Evolutionary conservation across 2,888 invertebrate species (phyloP).

Genomic region (Unio delphinus): DNA sequence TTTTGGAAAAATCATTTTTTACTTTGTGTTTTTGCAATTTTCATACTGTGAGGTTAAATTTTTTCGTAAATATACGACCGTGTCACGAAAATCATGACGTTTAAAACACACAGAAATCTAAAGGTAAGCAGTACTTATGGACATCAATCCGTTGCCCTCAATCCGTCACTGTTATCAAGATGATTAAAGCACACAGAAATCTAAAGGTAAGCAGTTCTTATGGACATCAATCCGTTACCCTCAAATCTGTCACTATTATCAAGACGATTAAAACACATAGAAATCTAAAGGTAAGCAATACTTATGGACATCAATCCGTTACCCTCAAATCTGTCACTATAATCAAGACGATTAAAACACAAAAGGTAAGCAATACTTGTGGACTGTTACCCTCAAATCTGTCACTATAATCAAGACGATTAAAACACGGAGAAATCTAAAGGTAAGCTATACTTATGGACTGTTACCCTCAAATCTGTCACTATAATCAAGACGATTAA

Average conservation of each 20-base stretch:
- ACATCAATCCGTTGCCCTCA: slow-evolving; percentile 28
- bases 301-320: background rate
- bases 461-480: slow-evolving; percentile 38
- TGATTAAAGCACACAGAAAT: background rate
- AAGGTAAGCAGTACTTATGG: background rate
- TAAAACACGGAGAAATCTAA: background rate
- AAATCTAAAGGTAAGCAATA: background rate
- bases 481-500: background rate
- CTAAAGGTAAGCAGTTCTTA: background rate
- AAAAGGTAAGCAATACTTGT: background rate
- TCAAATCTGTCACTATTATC: slow-evolving; percentile 20
- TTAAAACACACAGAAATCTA: background rate
- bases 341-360: background rate
- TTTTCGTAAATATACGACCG: too few species aligned
- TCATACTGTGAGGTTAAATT: too few species aligned
- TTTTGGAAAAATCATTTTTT: too few species aligned
- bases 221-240: slow-evolving; percentile 22
- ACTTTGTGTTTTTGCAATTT: too few species aligned
- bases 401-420: background rate
- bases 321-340: slow-evolving; percentile 36
- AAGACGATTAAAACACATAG: background rate
- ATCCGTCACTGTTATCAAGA: slow-evolving; percentile 4
- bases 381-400: slow-evolving; percentile 37
- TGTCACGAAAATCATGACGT: too few species aligned
- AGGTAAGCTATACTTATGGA: background rate